Evolutionary conservation across 2,888 invertebrate genomes (phyloP).

Genomic region (Dicyrtomina minuta): DNA sequence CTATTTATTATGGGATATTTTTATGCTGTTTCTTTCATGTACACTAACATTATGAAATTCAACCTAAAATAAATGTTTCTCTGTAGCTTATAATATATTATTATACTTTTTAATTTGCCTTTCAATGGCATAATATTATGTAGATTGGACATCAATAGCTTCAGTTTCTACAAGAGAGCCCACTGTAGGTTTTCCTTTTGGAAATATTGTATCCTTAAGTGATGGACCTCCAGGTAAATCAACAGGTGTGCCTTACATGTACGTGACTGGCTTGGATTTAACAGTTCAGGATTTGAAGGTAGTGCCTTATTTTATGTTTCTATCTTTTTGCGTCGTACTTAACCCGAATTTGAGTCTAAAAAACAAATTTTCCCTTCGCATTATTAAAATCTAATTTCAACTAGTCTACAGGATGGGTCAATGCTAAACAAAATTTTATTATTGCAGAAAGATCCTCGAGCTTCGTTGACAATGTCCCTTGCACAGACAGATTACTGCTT

Average conservation of each 20-base stretch:
- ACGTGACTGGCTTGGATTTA: conserved; percentile 71
- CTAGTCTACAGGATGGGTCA: not conserved
- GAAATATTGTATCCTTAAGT: conserved; percentile 68
- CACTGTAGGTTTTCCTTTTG: conserved; percentile 68
- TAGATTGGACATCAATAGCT: conserved; percentile 73
- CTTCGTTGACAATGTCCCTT: conserved; percentile 68
- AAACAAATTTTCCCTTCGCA: not conserved
- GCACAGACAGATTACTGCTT: conserved; percentile 70
- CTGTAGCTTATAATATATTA: not conserved
- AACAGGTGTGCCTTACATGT: conserved; percentile 72
- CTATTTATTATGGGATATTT: too few species aligned
- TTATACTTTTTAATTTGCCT: too few species aligned
- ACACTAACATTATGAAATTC: too few species aligned
- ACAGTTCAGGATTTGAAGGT: conserved; percentile 69
- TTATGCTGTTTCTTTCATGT: too few species aligned
- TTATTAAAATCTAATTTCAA: not conserved
- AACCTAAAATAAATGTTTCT: not conserved
- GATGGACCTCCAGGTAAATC: conserved; percentile 70
- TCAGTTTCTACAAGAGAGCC: conserved; percentile 67
- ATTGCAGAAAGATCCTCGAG: conserved; percentile 58
- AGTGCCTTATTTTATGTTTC: conserved; percentile 53
- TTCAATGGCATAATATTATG: too few species aligned
- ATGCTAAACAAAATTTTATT: too few species aligned
- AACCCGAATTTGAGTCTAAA: conserved; percentile 35
- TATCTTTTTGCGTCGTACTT: not conserved